Evolutionary conservation across 2,113 vertebrate species (phyloP).

Genomic region (Odontesthes bonariensis): DNA sequence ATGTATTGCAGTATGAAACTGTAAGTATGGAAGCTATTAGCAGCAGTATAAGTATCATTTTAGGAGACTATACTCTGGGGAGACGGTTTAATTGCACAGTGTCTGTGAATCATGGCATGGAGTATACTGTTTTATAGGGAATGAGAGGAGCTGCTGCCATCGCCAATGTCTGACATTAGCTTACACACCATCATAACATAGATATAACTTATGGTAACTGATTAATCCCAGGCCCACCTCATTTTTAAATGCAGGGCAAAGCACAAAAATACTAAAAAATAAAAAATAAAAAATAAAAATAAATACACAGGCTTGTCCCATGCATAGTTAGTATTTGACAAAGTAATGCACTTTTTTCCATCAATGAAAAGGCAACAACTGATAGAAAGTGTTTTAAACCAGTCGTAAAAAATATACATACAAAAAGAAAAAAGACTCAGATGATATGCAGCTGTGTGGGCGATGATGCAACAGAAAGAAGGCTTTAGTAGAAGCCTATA

Average conservation of each 20-base stretch:
- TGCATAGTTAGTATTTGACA: background rate
- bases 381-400: background rate
- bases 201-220: background rate
- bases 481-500: conserved; percentile 4
- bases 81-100: background rate
- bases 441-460: conserved; percentile 38
- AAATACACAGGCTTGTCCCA: background rate
- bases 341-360: background rate
- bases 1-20: background rate
- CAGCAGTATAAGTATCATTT: conserved; percentile 1
- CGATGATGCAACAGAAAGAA: conserved; percentile 6
- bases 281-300: no score
- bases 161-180: conserved; percentile 1
- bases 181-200: conserved; percentile 5
- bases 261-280: conserved; percentile 9
- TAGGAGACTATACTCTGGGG: background rate
- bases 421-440: background rate
- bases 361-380: background rate
- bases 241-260: conserved; percentile 8
- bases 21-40: conserved; percentile 1
- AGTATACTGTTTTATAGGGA: conserved; percentile 1
- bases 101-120: background rate
- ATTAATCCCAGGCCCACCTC: background rate
- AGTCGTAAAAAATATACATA: background rate
- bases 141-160: conserved; percentile 3